A percentile compares a stretch with the other conserved stretches of the same genome.
Conservation (phyloP, 1,140 invertebrate species). For the Rhyacophila brunnea region DNA sequence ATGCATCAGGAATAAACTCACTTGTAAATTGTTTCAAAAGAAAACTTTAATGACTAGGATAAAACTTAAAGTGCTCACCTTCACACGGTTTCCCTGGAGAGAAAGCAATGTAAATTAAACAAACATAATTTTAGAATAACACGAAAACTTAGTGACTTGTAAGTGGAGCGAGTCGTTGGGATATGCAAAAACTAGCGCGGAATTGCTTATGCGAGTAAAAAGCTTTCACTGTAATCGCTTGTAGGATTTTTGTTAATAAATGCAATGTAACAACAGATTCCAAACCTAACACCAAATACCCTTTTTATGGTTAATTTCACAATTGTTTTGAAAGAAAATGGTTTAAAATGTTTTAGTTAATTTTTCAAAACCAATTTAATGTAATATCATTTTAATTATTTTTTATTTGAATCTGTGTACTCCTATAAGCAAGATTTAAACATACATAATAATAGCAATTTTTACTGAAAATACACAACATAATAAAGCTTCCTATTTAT, state of each 20-base stretch:
- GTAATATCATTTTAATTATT: too few relatives aligned
- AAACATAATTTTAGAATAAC: conserved; percentile 9
- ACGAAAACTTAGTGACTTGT: conserved; percentile 2
- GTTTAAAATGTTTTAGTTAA: too few relatives aligned
- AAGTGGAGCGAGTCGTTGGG: neutral
- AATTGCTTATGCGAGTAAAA: conserved; percentile 8
- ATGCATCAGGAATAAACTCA: too few relatives aligned
- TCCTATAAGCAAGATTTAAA: too few relatives aligned
- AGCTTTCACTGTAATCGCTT: conserved; percentile 29
- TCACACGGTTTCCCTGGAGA: conserved; percentile 15
- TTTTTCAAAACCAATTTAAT: too few relatives aligned
- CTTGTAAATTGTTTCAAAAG: neutral
- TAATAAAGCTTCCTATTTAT: too few relatives aligned
- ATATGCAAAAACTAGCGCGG: conserved; percentile 8
- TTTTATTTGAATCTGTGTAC: too few relatives aligned
- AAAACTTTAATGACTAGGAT: neutral
- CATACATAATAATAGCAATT: too few relatives aligned
- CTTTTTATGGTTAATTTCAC: too few relatives aligned
- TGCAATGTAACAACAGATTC: neutral
- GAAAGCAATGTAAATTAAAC: conserved; percentile 22
- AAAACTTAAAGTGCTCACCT: conserved; percentile 12
- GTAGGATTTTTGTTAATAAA: conserved; percentile 16
- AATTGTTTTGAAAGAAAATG: too few relatives aligned
- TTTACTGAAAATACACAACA: too few relatives aligned
- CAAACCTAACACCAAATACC: too few relatives aligned